Evolutionary conservation across 1,140 invertebrate genomes (phyloP).

Genomic region (Euschistus heros): DNA sequence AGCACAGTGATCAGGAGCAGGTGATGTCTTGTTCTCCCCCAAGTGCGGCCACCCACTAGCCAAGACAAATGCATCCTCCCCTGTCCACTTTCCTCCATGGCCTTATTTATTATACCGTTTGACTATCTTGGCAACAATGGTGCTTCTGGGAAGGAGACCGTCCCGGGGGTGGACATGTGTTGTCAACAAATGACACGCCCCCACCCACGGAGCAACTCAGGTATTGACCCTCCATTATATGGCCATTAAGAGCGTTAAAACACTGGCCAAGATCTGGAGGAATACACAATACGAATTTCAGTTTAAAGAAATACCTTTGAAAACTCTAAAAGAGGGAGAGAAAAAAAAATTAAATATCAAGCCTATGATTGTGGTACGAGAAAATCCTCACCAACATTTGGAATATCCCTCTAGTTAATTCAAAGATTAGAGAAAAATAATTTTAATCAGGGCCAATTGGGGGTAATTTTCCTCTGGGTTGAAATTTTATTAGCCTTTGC

Average conservation of each 20-base stretch:
- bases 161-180: neutral
- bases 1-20: neutral
- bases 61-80: constrained; percentile 4
- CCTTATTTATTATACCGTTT: neutral
- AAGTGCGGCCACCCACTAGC: neutral
- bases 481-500: no score
- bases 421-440: no score
- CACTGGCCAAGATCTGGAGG: no score
- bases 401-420: no score
- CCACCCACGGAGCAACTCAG: neutral
- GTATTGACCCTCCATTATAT: neutral
- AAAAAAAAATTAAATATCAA: no score
- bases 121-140: neutral
- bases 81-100: neutral
- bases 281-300: no score
- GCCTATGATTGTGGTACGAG: no score
- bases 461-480: no score
- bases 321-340: no score
- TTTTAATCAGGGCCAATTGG: no score
- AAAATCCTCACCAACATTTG: no score
- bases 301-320: no score
- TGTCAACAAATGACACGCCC: constrained; percentile 9
- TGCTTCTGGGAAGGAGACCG: neutral
- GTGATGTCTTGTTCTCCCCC: neutral
- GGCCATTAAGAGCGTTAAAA: neutral